Base-by-base conservation (phyloP, 2,797 vertebrate genomes). In the Staurois parvus region DNA sequence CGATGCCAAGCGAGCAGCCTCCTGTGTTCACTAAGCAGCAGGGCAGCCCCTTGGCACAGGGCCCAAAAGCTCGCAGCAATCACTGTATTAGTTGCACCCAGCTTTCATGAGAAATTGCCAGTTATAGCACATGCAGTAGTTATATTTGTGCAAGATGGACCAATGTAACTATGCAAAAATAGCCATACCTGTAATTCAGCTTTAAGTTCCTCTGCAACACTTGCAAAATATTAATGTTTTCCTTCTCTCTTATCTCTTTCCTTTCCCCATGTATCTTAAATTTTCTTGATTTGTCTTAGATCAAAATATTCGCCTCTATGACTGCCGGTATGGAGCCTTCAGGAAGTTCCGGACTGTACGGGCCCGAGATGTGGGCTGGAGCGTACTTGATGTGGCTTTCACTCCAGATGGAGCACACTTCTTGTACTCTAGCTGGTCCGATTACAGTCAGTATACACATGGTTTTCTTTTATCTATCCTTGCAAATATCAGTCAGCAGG, bases 381-480 rank as follows among this genome's bases (percentile, higher is more conserved):
- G 97, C 0, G 95, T 98, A 72, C 89, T 98, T 88, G 97, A 98
- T 8, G 96, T 97, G 74, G 97, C 96, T 91, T 98, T 98, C 90
- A 97, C 95, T 24, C 96, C 97, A 0, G 97, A 98, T 15, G 90
- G 96, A 0, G 90, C 90, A 6, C 93, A 95, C 40, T 93, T 97
- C 78, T 95, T 98, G 10, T 98, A 98, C 89, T 98, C 97, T 91
- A 98, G 97, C 93, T 98, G 97, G 97, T 98, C 97, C 84, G 96
- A 97, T 92, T 98, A 97, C 92, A 97, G 97, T 98, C 95, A 97
- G 97, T 90, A 84, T 76, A 52, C 10, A 42, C 13, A 9, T 12
- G 48, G 19, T 24, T 72, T 40, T 72, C 52, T 59, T 59, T 7
- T 59, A 24, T 59, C 52, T 59, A 8, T 59, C 3, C 21, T 59